Base-by-base conservation (phyloP, 2,797 vertebrate species). In the Crenichthys baileyi region DNA sequence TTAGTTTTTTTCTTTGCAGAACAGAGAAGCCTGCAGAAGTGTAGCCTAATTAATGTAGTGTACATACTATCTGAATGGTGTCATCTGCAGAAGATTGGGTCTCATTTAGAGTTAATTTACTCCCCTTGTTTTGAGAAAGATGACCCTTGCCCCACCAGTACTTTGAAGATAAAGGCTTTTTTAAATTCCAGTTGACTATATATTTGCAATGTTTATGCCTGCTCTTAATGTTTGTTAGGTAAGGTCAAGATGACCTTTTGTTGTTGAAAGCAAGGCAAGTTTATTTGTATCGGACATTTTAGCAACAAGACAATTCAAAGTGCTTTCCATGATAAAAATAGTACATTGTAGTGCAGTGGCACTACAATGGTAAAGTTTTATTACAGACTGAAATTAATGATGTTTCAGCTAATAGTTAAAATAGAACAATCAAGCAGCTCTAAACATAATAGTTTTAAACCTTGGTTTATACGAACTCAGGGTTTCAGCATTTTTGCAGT, bases 61-160 rank as follows among this genome's bases (percentile, higher is more conserved):
- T 83, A 87, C 83, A 82, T 67, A 46, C 80, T 44, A 63, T 74
- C 68, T 16, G 20, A 68, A 41, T 73, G 84, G 75, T 24, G 0
- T 77, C 81, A 79, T 79, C 77, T 63, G 2, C 31, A 7, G 60
- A 77, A 79, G 79, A 83, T 85, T 88, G 75, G 75, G 31, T 88
- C 70, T 78, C 77, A 88, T 91, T 91, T 89, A 86, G 86, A 87
- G 77, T 89, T 84, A 0, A 86, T 87, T 90, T 84, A 77, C 86
- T 84, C 60, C 73, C 76, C 75, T 85, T 44, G 39, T 80, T 89
- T 70, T 75, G 70, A 90, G 79, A 82, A 73, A 76, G 70, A 79
- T 79, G 70, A 3, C 68, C 76, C 73, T 58, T 31, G 16, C 51
- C 53, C 68, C 61, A n/a, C 5, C 7, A 8, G 29, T 63, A 63